These are phyloP conservation scores for Anthonomus grandis DNA, from an alignment of 1,140 invertebrate genomes.

Conservation along the genomic window DNA sequence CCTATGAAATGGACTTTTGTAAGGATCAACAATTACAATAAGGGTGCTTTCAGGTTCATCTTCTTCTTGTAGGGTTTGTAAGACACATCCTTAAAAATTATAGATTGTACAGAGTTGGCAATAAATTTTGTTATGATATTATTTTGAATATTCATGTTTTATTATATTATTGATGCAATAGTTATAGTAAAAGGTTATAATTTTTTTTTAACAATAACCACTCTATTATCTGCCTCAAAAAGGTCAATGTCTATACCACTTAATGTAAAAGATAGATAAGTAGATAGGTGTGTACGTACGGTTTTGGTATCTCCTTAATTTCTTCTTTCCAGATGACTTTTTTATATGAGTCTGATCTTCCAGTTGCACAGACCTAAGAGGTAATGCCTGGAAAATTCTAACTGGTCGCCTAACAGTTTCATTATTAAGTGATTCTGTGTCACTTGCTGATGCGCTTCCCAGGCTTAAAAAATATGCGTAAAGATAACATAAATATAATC, in stretches of 20 bases:
- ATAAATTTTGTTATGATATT: no score
- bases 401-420: slow-evolving; percentile 49
- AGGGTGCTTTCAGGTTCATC: slow-evolving; percentile 28
- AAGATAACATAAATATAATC: background rate
- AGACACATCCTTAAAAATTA: slow-evolving; percentile 35
- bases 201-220: no score
- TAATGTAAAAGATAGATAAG: no score
- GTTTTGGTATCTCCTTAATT: slow-evolving; percentile 75
- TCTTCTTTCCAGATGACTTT: slow-evolving; percentile 72
- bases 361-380: slow-evolving; percentile 35
- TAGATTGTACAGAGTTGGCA: no score
- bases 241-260: no score
- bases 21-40: slow-evolving; percentile 31
- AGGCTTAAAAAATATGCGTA: slow-evolving; percentile 26
- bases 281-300: slow-evolving; percentile 40
- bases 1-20: slow-evolving; percentile 36
- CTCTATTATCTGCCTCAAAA: no score
- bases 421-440: slow-evolving; percentile 68
- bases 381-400: background rate
- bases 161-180: no score
- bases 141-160: no score
- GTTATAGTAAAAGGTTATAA: no score
- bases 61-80: slow-evolving; percentile 35
- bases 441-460: slow-evolving; percentile 36
- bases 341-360: slow-evolving; percentile 74